phyloP scores from a whole-genome alignment of 1,140 invertebrate genomes.

The Cyrtorhinus lividipennis region DNA sequence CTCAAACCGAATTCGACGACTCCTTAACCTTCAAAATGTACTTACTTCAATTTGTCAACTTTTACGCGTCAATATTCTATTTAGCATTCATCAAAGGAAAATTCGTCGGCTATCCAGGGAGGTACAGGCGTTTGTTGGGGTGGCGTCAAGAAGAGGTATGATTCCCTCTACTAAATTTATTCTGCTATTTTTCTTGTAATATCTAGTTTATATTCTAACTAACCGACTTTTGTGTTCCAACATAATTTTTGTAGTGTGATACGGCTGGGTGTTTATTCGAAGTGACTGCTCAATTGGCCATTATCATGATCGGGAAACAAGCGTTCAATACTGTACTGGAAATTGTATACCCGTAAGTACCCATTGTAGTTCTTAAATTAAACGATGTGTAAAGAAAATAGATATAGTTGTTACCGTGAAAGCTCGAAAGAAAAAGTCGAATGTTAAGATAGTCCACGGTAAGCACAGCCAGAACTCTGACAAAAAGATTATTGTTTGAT shows the following conservation, averaged over 20 bases:
- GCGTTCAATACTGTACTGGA: conserved; percentile 81
- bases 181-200: conserved; percentile 52
- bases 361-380: too few species aligned
- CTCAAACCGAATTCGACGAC: conserved; percentile 96
- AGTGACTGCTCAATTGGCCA: conserved; percentile 82
- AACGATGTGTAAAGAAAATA: background rate
- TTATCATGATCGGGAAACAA: conserved; percentile 96
- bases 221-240: background rate
- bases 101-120: conserved; percentile 67
- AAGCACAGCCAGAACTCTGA: too few species aligned
- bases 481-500: too few species aligned
- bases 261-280: conserved; percentile 89
- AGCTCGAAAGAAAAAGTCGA: too few species aligned
- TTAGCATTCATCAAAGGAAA: conserved; percentile 97
- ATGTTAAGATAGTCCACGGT: too few species aligned
- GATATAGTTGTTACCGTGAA: too few species aligned
- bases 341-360: conserved; percentile 47
- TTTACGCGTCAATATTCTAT: conserved; percentile 97
- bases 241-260: conserved; percentile 40
- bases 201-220: conserved; percentile 45
- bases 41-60: conserved; percentile 94
- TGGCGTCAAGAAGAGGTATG: conserved; percentile 70
- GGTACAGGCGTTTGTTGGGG: conserved; percentile 58
- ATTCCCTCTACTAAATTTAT: background rate
- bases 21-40: conserved; percentile 94